Conservation (phyloP, 2,888 invertebrate genomes). For the Phyllotreta striolata region DNA sequence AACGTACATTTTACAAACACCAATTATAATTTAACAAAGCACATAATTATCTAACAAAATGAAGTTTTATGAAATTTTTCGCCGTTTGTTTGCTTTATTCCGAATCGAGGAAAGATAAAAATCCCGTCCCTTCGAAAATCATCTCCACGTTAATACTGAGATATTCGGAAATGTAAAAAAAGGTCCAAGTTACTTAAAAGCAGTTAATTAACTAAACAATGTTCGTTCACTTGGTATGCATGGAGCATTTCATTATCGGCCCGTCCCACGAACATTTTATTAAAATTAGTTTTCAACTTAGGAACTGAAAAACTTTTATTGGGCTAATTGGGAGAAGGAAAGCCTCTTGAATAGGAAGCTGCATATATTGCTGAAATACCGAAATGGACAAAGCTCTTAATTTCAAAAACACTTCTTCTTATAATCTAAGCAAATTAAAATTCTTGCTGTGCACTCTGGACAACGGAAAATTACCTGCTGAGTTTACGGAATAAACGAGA, state of each 20-base stretch:
- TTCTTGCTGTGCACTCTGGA: background rate
- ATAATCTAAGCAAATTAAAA: background rate
- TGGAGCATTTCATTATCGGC: slow-evolving; percentile 29
- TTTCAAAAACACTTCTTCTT: too few species aligned
- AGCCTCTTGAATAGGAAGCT: background rate
- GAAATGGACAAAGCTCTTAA: too few species aligned
- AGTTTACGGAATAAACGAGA: slow-evolving; percentile 4
- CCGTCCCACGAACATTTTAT: slow-evolving; percentile 31
- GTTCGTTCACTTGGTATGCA: slow-evolving; percentile 32
- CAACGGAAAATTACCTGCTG: background rate
- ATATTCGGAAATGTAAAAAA: slow-evolving; percentile 3
- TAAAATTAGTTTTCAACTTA: slow-evolving; percentile 29
- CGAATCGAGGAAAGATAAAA: background rate
- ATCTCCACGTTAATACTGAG: slow-evolving; percentile 6
- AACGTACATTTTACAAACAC: too few species aligned
- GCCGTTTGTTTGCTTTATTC: too few species aligned
- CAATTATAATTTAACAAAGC: too few species aligned
- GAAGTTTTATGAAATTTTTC: too few species aligned
- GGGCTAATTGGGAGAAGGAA: slow-evolving; percentile 8
- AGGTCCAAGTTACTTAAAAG: slow-evolving; percentile 23
- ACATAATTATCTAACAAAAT: too few species aligned
- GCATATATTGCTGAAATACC: too few species aligned
- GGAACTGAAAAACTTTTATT: slow-evolving; percentile 27
- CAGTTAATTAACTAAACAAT: slow-evolving; percentile 34
- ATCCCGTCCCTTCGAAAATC: background rate